These are phyloP conservation scores for Lymantria dispar DNA, from an alignment of 2,888 invertebrate genomes.

Conservation along the genomic window DNA sequence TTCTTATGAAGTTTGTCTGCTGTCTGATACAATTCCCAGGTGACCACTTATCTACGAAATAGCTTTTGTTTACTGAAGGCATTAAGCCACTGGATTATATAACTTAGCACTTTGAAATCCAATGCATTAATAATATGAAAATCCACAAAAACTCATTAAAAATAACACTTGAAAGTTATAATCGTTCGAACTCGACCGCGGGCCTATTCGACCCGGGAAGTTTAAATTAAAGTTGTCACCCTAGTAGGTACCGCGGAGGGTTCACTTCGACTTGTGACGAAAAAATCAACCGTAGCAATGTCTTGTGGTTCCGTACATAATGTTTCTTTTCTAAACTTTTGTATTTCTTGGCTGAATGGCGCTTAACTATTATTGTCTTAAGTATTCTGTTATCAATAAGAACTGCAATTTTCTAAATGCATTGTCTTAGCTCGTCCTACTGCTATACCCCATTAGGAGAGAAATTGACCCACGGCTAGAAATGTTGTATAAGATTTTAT, in stretches of 20 bases:
- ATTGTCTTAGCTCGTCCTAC: too few species aligned
- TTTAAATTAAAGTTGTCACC: slow-evolving; percentile 78
- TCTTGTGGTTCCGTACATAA: slow-evolving; percentile 32
- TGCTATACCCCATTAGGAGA: too few species aligned
- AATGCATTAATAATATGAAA: slow-evolving; percentile 60
- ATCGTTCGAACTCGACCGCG: slow-evolving; percentile 55
- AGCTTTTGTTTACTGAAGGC: slow-evolving; percentile 31
- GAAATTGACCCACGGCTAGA: too few species aligned
- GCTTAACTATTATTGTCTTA: too few species aligned
- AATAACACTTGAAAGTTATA: slow-evolving; percentile 74
- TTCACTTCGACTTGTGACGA: slow-evolving; percentile 20
- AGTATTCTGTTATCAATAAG: too few species aligned
- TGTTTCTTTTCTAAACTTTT: not conserved
- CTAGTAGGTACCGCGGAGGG: slow-evolving; percentile 38
- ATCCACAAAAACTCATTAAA: slow-evolving; percentile 71
- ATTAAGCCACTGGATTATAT: slow-evolving; percentile 33
- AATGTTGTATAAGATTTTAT: too few species aligned
- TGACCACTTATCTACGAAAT: slow-evolving; percentile 22
- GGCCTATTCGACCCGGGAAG: slow-evolving; percentile 59
- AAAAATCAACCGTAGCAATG: slow-evolving; percentile 16
- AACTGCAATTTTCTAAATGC: too few species aligned
- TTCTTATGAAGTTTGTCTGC: slow-evolving; percentile 9
- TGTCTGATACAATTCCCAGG: slow-evolving; percentile 11
- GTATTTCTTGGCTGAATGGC: too few species aligned
- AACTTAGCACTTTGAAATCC: slow-evolving; percentile 42